Conservation (phyloP, 2,113 vertebrate species). For the Centropus bengalensis region DNA sequence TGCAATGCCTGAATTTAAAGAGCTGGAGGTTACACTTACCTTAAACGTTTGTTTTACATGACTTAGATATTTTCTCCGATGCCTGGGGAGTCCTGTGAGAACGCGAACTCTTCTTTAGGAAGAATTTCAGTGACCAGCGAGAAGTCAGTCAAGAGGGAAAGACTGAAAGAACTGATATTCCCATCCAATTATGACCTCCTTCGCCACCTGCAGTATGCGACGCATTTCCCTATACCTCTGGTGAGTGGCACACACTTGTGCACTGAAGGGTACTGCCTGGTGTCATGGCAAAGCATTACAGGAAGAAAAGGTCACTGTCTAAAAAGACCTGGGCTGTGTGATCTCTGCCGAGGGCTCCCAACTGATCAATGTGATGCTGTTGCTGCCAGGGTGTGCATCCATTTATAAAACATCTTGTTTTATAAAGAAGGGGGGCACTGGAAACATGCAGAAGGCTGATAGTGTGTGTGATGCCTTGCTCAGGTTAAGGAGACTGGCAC, state of each 20-base stretch:
- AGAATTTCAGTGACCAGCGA: constrained; percentile 70
- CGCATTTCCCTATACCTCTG: constrained; percentile 78
- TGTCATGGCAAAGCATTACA: too few species aligned
- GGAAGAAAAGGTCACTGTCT: background rate
- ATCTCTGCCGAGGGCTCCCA: background rate
- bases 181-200: constrained; percentile 79
- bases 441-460: accelerated
- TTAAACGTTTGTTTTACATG: constrained; percentile 71
- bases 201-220: constrained; percentile 77
- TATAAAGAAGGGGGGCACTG: background rate
- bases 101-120: constrained; percentile 63
- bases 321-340: background rate
- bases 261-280: accelerated
- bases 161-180: constrained; percentile 72
- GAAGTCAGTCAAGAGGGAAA: constrained; percentile 73
- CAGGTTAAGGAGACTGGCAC: background rate
- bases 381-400: accelerated
- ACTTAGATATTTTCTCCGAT: constrained; percentile 79
- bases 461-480: accelerated
- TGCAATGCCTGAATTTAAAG: background rate
- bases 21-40: constrained; percentile 43
- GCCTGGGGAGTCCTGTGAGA: constrained; percentile 76
- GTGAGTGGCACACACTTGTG: constrained; percentile 40
- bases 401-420: background rate
- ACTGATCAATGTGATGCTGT: accelerated